Evolutionary conservation across 2,113 vertebrate genomes (phyloP).

Genomic region (Rhea pennata): DNA sequence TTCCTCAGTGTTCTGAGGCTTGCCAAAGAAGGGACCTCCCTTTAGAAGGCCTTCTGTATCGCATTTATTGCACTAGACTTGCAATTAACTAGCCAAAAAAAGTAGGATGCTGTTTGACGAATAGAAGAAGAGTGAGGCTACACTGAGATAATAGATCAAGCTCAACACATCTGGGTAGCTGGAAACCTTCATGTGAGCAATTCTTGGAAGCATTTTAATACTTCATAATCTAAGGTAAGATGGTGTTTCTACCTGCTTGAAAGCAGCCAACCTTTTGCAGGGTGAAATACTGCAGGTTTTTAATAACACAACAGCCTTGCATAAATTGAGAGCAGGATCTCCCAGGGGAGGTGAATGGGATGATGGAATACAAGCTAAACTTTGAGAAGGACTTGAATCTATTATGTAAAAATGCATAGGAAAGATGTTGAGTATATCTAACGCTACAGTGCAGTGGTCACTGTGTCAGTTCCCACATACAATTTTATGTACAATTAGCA

Average conservation of each 20-base stretch:
- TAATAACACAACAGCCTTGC: rapidly evolving
- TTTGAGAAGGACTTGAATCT: rapidly evolving
- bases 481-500: not conserved
- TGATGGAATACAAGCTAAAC: rapidly evolving
- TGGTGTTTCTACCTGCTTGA: not conserved
- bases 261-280: not conserved
- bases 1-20: not conserved
- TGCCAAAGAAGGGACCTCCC: not conserved
- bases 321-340: not conserved
- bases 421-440: rapidly evolving
- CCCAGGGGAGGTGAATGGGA: rapidly evolving
- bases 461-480: not conserved
- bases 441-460: rapidly evolving
- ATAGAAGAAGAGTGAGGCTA: not conserved
- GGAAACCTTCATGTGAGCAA: rapidly evolving
- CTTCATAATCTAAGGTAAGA: not conserved
- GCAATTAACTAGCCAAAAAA: not conserved
- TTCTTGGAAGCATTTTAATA: rapidly evolving
- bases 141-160: not conserved
- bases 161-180: rapidly evolving
- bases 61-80: rapidly evolving
- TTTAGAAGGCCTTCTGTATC: rapidly evolving
- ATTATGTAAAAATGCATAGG: rapidly evolving
- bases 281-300: rapidly evolving
- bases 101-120: not conserved